These are phyloP conservation scores for Neoaliturus tenellus DNA, from an alignment of 2,888 invertebrate genomes.

Conservation along the genomic window DNA sequence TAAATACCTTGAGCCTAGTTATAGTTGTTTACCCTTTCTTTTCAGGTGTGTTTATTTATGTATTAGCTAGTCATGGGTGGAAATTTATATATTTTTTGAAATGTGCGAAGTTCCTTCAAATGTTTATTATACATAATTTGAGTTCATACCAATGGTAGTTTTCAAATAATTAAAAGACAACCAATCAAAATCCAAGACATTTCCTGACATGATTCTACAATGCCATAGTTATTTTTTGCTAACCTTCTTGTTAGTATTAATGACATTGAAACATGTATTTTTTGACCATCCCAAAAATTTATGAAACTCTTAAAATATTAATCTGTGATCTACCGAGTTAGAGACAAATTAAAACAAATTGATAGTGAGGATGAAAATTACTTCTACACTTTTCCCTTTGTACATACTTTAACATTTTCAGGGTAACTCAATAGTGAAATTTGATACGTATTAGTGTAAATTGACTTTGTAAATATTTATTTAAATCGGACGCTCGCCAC, in stretches of 20 bases:
- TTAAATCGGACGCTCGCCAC: conserved; percentile 10
- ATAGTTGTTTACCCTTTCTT: neutral
- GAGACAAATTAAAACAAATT: neutral
- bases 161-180: too few relatives aligned
- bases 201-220: too few relatives aligned
- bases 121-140: too few relatives aligned
- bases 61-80: conserved; percentile 33
- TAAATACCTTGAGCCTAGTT: conserved; percentile 15
- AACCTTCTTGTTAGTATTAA: too few relatives aligned
- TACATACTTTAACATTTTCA: neutral
- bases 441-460: neutral
- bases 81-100: neutral
- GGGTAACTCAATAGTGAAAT: neutral
- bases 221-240: too few relatives aligned
- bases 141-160: too few relatives aligned
- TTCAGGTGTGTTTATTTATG: neutral
- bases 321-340: conserved; percentile 8
- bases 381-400: neutral
- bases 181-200: too few relatives aligned
- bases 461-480: conserved; percentile 29
- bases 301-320: neutral
- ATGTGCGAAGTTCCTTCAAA: neutral
- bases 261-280: too few relatives aligned
- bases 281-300: too few relatives aligned
- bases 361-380: neutral